Evolutionary conservation across 2,113 vertebrate genomes (phyloP).

Genomic region (Macrotus californicus): DNA sequence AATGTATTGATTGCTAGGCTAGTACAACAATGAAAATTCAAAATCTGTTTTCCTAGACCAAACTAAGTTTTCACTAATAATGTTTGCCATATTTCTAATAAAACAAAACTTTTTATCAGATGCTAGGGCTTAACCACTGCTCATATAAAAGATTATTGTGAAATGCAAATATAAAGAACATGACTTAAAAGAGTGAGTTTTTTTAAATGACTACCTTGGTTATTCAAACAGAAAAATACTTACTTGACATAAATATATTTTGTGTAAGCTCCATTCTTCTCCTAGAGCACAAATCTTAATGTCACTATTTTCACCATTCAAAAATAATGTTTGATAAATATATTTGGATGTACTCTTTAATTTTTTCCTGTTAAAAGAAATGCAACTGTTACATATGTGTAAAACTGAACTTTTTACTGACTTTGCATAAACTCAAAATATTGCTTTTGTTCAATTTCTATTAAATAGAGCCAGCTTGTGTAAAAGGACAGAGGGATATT

Average conservation of each 20-base stretch:
- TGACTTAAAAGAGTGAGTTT: neutral
- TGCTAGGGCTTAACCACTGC: neutral
- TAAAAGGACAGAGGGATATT: neutral
- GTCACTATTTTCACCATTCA: constrained; percentile 98
- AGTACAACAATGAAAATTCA: neutral
- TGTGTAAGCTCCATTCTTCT: constrained; percentile 97
- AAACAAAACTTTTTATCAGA: neutral
- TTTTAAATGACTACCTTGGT: neutral
- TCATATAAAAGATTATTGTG: neutral
- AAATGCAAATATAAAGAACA: constrained; percentile 31
- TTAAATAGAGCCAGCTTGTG: neutral
- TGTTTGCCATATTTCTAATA: neutral
- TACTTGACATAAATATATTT: constrained; percentile 97
- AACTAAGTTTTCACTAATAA: constrained; percentile 1
- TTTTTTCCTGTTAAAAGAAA: constrained; percentile 87
- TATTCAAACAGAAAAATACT: constrained; percentile 39
- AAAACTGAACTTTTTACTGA: constrained; percentile 9
- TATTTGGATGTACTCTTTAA: constrained; percentile 96
- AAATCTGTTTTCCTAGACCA: neutral
- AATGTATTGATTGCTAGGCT: neutral
- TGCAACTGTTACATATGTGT: neutral
- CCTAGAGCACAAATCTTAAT: constrained; percentile 95
- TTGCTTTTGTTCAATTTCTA: neutral
- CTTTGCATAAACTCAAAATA: constrained; percentile 27
- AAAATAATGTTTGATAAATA: constrained; percentile 96